These are phyloP conservation scores for Phacellophora camtschatica DNA, from an alignment of 30 jellyfish, hydroid and myxozoan genomes.

Conservation along the genomic window DNA sequence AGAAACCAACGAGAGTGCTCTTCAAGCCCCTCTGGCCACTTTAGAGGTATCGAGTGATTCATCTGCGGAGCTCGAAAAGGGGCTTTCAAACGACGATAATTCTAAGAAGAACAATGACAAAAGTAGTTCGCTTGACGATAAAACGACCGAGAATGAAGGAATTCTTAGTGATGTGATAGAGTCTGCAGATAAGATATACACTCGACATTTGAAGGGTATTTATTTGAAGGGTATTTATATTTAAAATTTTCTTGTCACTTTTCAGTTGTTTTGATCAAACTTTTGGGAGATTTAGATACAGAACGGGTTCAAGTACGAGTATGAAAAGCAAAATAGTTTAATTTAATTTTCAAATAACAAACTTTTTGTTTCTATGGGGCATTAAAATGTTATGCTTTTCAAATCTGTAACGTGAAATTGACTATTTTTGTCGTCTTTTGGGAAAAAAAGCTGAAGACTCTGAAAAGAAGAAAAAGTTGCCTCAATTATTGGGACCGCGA, in stretches of 20 bases:
- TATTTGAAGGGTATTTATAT: not conserved
- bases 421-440: no score
- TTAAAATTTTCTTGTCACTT: not conserved
- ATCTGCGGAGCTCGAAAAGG: conserved; percentile 24
- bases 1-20: not conserved
- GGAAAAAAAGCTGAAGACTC: no score
- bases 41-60: conserved; percentile 40
- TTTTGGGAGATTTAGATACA: no score
- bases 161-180: conserved; percentile 52
- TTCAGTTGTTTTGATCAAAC: not conserved
- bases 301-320: no score
- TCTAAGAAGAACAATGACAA: not conserved
- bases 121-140: not conserved
- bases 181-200: conserved; percentile 43
- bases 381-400: no score
- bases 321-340: no score
- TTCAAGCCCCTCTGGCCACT: conserved; percentile 21
- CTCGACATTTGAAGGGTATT: conserved; percentile 44
- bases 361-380: no score
- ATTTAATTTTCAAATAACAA: no score
- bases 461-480: no score
- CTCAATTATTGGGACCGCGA: no score
- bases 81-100: not conserved
- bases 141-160: conserved; percentile 30
- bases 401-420: no score